Conservation (phyloP, 2,888 invertebrate genomes). For the Drosophila formosana region DNA sequence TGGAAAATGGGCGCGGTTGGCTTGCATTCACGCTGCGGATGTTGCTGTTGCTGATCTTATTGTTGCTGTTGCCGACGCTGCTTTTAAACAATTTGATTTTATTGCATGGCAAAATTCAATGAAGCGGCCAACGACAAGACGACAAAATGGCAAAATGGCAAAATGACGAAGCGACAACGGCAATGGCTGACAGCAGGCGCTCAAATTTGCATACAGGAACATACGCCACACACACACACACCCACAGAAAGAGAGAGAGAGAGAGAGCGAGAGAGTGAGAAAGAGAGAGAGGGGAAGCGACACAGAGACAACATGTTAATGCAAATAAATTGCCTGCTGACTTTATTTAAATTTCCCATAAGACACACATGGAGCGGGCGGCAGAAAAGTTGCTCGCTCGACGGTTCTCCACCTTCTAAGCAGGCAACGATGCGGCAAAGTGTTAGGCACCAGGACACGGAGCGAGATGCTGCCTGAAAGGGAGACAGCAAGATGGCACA, state of each 20-base stretch:
- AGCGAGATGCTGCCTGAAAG: neutral
- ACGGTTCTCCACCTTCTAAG: conserved; percentile 45
- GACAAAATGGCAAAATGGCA: conserved; percentile 56
- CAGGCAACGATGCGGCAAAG: conserved; percentile 62
- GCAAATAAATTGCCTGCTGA: conserved; percentile 81
- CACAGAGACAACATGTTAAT: conserved; percentile 72
- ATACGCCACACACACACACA: conserved; percentile 54
- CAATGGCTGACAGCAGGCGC: conserved; percentile 75
- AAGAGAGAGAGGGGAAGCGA: conserved; percentile 4
- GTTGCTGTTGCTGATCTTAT: conserved; percentile 9
- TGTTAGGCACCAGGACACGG: conserved; percentile 48
- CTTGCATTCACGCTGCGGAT: conserved; percentile 37
- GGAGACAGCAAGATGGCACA: conserved; percentile 6
- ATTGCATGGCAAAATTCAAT: conserved; percentile 77
- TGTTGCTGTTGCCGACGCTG: conserved; percentile 31
- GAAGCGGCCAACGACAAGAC: conserved; percentile 71
- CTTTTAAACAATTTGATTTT: conserved; percentile 78
- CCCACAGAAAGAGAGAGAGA: conserved; percentile 4
- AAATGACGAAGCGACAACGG: conserved; percentile 39
- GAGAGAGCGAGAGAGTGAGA: neutral
- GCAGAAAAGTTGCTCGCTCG: conserved; percentile 17
- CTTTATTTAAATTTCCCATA: conserved; percentile 81
- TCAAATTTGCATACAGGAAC: conserved; percentile 73
- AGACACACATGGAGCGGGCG: conserved; percentile 59
- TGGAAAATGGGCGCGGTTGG: conserved; percentile 56